Evolutionary conservation across 2,888 invertebrate species (phyloP).

Genomic region (Eumerus sabulonum): DNA sequence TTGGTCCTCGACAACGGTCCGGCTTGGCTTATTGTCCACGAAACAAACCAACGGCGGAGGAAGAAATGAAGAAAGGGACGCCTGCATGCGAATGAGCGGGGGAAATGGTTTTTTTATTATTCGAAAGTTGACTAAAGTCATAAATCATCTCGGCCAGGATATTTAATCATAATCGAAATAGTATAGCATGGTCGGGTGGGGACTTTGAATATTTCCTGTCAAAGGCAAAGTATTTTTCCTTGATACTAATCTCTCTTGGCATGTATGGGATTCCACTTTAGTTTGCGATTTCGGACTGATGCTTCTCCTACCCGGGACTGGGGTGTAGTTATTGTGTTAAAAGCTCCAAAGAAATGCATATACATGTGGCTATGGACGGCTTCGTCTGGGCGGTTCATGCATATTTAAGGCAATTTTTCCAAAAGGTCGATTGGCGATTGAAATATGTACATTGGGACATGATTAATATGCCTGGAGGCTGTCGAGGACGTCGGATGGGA

Average conservation of each 20-base stretch:
- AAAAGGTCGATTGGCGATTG: conserved; percentile 22
- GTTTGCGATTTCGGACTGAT: conserved; percentile 39
- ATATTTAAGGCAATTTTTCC: conserved; percentile 49
- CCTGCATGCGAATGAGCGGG: conserved; percentile 61
- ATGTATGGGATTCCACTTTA: conserved; percentile 32
- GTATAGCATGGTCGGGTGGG: conserved; percentile 22
- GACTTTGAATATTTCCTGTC: conserved; percentile 36
- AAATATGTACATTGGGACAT: conserved; percentile 38
- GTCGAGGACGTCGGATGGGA: neutral
- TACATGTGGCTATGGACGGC: conserved; percentile 17
- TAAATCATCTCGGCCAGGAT: conserved; percentile 67
- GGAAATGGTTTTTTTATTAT: conserved; percentile 68
- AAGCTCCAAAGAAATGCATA: no score
- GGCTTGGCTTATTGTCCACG: conserved; percentile 30
- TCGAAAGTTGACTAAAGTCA: conserved; percentile 67
- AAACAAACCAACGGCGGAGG: conserved; percentile 21
- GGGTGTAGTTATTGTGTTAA: conserved; percentile 30
- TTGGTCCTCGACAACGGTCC: neutral
- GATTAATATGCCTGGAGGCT: conserved; percentile 23
- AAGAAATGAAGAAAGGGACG: no score
- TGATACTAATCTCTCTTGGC: conserved; percentile 65
- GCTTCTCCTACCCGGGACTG: neutral
- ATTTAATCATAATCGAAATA: conserved; percentile 68
- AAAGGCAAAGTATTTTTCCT: conserved; percentile 51
- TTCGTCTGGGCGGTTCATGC: conserved; percentile 52